Evolutionary conservation across 2,113 vertebrate species (phyloP), one percentile per base, ranked within the genome.

Genomic region (Lutjanus erythropterus): DNA sequence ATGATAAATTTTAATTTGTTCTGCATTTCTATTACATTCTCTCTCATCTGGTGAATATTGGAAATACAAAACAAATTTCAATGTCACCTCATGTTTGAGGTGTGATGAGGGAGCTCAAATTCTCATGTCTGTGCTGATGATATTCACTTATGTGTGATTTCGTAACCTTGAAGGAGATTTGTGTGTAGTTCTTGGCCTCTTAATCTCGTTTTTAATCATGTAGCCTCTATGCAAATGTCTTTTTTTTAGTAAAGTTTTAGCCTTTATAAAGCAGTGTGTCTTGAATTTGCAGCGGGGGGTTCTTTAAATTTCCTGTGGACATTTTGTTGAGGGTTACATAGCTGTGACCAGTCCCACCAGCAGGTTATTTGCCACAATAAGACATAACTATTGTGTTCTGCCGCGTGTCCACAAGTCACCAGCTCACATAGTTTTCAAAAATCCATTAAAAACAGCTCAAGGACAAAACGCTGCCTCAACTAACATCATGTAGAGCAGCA

Each of bases 361-460:
- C n/a, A n/a, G n/a, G n/a, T n/a, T 7, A 44, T 59, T 21, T 46
- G n/a, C 27, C 46, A 12, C 21, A 37, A 12, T 42, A 23, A 14
- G 35, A 44, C 50, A 19, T 3, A 1, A 2, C 9, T 1, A 3
- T 41, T 29, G 29, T 46, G 16, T 6, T 47, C 65, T 16, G 15
- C 65, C 47, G 27, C 27, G 11, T 25, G 16, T 68, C 33, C 23
- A 23, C 6, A 23, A 18, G 25, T 42, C 65, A 56, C 19, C 2
- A 5, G 3, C 52, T 81, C 58, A 19, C 9, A 70, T 27, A 14
- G 12, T 69, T 72, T 68, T 80, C 7, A 58, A 65, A 56, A 81
- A 70, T 69, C 76, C 62, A 83, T 81, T 79, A 73, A 81, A 80
- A 67, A 42, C 69, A 68, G 76, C 79, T 85, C 77, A 89, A 87